Conservation (phyloP, 2,797 vertebrate species). For the Sebastes wilsoni region DNA sequence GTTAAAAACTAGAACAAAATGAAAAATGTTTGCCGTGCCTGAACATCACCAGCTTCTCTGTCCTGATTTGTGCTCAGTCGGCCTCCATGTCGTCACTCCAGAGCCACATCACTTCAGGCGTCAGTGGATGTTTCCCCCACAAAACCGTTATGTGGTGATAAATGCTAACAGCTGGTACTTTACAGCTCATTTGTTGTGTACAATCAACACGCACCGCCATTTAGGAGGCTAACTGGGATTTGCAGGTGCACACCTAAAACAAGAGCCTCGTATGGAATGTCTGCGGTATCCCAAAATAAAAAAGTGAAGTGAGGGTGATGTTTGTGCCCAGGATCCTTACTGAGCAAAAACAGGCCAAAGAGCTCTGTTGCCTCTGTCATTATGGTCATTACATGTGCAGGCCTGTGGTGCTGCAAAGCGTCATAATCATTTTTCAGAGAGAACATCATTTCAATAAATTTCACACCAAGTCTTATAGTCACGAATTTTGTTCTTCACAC, state of each 20-base stretch:
- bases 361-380: conserved; percentile 21
- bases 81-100: conserved; percentile 3
- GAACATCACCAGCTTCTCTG: not conserved
- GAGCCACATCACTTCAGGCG: conserved; percentile 35
- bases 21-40: not conserved
- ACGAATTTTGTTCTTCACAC: conserved; percentile 10
- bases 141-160: conserved; percentile 52
- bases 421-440: conserved; percentile 13
- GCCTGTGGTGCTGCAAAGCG: conserved; percentile 2
- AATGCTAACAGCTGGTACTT: conserved; percentile 63
- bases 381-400: conserved; percentile 17
- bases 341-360: conserved; percentile 20
- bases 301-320: not conserved
- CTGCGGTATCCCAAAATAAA: not conserved
- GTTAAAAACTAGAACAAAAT: not conserved
- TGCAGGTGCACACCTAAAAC: conserved; percentile 58
- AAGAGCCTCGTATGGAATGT: conserved; percentile 32
- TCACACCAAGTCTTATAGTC: conserved; percentile 32
- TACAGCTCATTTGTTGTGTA: conserved; percentile 52
- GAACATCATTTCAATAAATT: conserved; percentile 41
- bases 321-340: conserved; percentile 1
- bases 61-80: conserved; percentile 11
- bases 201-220: conserved; percentile 25
- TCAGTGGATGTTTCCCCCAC: conserved; percentile 30
- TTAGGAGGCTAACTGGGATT: conserved; percentile 19